Base-by-base conservation (phyloP, 2,888 invertebrate species). In the Perdita meconis region DNA sequence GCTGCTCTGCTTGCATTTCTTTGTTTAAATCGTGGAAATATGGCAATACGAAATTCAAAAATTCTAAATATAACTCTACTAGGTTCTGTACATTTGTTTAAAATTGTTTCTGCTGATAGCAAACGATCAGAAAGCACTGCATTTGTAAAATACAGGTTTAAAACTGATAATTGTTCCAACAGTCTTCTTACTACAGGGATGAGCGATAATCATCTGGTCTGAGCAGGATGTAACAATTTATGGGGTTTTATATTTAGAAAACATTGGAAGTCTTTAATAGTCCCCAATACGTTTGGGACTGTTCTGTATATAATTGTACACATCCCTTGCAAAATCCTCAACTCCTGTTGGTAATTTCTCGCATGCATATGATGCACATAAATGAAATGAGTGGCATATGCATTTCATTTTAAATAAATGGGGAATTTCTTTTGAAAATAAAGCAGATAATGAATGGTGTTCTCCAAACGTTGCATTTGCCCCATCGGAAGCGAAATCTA, bases 101-200 rank as follows among this genome's bases (percentile, higher is more conserved):
- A 19, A 47, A 47, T 47, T 19, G 19, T 47, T 19, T 47, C 19
- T 19, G 19, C 19, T 19, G 47, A 1, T 47, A 19, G 22, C 8
- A 47, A 47, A 10, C 47, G 19, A 22, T 47, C 47, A 19, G 22
- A 19, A 38, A 38, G 19, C 13, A 19, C 47, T 19, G 47, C 47
- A 47, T 47, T 47, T 47, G 47, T 47, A 47, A 47, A 47, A 47
- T 47, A 47, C 10, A 47, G 4, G 19, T 47, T 47, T 47, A 47
- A 47, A 8, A 22, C 47, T 10, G 47, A n/a, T 19, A 47, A 47
- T 47, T 47, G 38, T 38, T 38, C 12, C 12, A 38, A 10, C 12
- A 38, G 12, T 38, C 38, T 38, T 38, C 12, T 38, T 10, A 38
- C 38, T 12, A 38, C 38, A 38, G 6, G 30, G 30, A 30, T 4